phyloP scores from a whole-genome alignment of 1,140 invertebrate species.

The Pseudomyrmex dendroicus region DNA sequence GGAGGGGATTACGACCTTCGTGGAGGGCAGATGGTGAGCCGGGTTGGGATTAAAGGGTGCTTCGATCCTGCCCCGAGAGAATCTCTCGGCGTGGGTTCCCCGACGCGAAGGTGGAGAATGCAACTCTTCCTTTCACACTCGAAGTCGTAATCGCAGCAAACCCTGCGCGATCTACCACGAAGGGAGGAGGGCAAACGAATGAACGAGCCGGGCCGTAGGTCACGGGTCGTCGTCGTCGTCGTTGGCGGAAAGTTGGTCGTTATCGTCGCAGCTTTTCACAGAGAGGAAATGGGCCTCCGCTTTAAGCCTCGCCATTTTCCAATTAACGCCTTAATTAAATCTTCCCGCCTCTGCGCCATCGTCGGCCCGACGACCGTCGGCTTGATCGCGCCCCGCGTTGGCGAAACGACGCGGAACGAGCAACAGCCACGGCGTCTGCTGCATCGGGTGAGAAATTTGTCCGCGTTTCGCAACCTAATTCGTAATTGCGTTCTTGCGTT shows the following conservation, averaged over 20 bases:
- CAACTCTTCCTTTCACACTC: neutral
- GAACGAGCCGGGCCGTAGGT: constrained; percentile 54
- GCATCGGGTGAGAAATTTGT: constrained; percentile 58
- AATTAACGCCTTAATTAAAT: constrained; percentile 83
- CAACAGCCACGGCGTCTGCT: neutral
- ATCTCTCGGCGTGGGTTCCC: neutral
- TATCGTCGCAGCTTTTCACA: constrained; percentile 81
- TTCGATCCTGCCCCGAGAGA: constrained; percentile 40
- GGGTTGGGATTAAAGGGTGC: constrained; percentile 61
- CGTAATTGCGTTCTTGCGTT: constrained; percentile 70
- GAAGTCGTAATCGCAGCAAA: constrained; percentile 31
- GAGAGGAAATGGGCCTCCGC: constrained; percentile 77
- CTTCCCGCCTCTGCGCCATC: constrained; percentile 46
- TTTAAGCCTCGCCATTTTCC: constrained; percentile 81
- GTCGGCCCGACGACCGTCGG: constrained; percentile 32
- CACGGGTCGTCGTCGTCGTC: constrained; percentile 57
- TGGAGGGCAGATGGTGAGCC: constrained; percentile 48
- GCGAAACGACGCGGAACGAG: constrained; percentile 50
- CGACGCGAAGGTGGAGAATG: constrained; percentile 1
- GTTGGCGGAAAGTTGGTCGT: constrained; percentile 78
- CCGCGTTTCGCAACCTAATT: constrained; percentile 50
- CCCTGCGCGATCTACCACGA: neutral
- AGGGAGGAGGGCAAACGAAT: neutral
- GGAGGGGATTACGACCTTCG: constrained; percentile 53
- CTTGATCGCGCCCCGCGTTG: constrained; percentile 14